Base-by-base conservation (phyloP, 2,113 vertebrate species). In the Castor canadensis region DNA sequence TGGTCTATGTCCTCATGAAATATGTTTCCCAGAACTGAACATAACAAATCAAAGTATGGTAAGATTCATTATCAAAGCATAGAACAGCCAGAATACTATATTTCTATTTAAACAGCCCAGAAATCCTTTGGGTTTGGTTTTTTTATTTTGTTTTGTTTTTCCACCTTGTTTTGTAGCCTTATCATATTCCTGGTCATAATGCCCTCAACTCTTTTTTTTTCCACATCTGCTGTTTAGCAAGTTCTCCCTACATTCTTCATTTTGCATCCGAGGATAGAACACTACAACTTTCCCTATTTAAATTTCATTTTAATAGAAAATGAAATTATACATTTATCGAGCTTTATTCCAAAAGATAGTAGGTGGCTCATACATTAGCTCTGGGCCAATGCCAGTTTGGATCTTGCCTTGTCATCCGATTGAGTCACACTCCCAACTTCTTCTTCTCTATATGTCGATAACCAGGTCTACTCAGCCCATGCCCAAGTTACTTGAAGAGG, bases 11-110 rank as follows among this genome's bases (percentile, higher is more conserved):
- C 84, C 67, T 94, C 54, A 32, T 88, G 85, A 97, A 96, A 95
- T 89, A 96, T 92, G 73, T 88, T 97, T 92, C 96, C 91, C 81
- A 85, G 94, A 97, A 97, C 79, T 94, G 40, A 95, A 96, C 77
- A 91, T 91, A 96, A 96, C 95, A 96, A 95, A 96, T 97, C 82
- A 97, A 92, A 95, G 62, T 71, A 87, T 84, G 62, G 60, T 80
- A 92, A 94, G 90, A 93, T 72, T 95, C 92, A 94, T 94, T 89
- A 95, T 77, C 87, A 96, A 87, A 87, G 90, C 56, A 84, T 6
- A 92, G 35, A 92, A 87, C 38, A 92, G 80, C 93, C 72, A 95
- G 92, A 94, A 94, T 81, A 72, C 62, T 93, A 5, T 95, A 92
- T 97, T 97, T 95, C 90, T 95, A 90, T 62, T 94, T 87, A 87